Evolutionary conservation across 2,113 vertebrate genomes (phyloP).

Genomic region (Gallinago undulata): DNA sequence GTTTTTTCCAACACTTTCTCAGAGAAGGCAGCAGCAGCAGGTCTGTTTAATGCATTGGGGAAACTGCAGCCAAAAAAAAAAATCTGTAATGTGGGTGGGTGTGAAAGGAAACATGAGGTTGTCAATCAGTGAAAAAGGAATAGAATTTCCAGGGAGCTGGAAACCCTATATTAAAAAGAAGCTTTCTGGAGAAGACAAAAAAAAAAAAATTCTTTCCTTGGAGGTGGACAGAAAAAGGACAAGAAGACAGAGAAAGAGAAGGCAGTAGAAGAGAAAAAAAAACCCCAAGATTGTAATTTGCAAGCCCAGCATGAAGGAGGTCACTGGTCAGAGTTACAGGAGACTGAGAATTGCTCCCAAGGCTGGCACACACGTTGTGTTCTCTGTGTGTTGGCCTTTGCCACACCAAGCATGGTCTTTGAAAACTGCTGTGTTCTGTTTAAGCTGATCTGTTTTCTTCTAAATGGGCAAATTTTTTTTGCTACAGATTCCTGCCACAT

Average conservation of each 20-base stretch:
- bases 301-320: neutral
- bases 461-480: neutral
- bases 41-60: neutral
- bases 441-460: neutral
- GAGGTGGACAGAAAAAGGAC: neutral
- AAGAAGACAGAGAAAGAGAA: neutral
- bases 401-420: neutral
- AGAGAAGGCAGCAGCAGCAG: constrained; percentile 7
- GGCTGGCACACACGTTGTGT: neutral
- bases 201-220: neutral
- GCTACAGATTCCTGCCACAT: neutral
- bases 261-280: neutral
- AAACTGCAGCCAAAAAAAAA: constrained; percentile 33
- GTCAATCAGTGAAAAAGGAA: constrained; percentile 38
- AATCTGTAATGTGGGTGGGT: neutral
- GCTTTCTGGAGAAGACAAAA: neutral
- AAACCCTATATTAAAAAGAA: neutral
- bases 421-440: neutral
- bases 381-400: neutral
- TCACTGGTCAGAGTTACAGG: neutral
- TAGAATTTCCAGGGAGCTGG: constrained; percentile 4
- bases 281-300: neutral
- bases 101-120: constrained; percentile 53
- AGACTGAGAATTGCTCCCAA: neutral
- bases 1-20: neutral